These are phyloP conservation scores for Cassiopea andromeda DNA, from an alignment of 30 jellyfish, hydroid and myxozoan species.

Conservation along the genomic window DNA sequence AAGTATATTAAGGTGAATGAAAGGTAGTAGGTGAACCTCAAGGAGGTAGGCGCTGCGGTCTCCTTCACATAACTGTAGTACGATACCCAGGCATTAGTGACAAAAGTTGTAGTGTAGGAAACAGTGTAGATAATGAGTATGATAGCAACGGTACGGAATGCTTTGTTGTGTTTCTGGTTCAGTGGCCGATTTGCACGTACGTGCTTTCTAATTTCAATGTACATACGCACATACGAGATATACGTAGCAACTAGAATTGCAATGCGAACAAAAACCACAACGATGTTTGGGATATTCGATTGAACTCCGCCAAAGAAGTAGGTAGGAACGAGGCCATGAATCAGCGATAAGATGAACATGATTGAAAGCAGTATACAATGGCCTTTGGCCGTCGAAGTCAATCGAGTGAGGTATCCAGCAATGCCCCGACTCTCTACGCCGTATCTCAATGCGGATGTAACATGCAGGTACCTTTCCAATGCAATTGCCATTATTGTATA, in stretches of 20 bases:
- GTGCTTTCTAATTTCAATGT: constrained; percentile 19
- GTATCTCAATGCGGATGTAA: background rate
- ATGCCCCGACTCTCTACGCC: constrained; percentile 1
- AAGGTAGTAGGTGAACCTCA: constrained; percentile 27
- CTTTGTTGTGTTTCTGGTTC: background rate
- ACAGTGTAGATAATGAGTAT: constrained; percentile 16
- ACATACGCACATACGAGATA: constrained; percentile 22
- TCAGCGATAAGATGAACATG: background rate
- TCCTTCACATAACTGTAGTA: constrained; percentile 20
- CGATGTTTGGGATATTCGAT: constrained; percentile 21
- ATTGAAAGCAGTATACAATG: background rate
- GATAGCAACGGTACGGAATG: constrained; percentile 11
- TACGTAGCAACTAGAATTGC: background rate
- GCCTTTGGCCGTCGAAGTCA: constrained; percentile 2
- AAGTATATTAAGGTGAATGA: background rate
- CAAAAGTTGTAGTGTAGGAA: constrained; percentile 10
- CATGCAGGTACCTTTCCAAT: constrained; percentile 30
- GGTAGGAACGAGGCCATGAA: constrained; percentile 53
- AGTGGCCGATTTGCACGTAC: background rate
- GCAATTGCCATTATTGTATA: constrained; percentile 48
- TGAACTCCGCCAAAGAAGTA: constrained; percentile 45
- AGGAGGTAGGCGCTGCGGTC: constrained; percentile 40
- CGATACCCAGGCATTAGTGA: constrained; percentile 31
- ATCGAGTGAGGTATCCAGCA: background rate
- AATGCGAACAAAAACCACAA: constrained; percentile 30